A percentile compares a stretch with the other conserved stretches of the same genome.
phyloP scores from a whole-genome alignment of 2,888 invertebrate species.

The Diarsia dahlii region DNA sequence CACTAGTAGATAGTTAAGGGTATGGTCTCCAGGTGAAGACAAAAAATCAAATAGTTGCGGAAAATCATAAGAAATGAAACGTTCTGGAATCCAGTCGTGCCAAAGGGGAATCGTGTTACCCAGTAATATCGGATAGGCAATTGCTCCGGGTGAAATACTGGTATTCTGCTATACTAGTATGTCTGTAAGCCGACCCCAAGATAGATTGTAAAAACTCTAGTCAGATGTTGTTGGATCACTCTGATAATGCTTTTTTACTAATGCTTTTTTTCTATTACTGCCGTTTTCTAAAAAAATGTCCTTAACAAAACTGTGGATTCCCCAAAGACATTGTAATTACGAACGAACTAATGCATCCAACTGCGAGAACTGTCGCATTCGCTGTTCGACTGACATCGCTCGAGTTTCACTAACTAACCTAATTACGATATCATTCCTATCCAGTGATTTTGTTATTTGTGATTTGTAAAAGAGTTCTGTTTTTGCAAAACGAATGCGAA shows the following conservation, averaged over 20 bases:
- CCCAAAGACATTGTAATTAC: slow-evolving; percentile 32
- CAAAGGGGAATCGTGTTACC: background rate
- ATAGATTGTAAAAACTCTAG: background rate
- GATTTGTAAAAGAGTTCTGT: background rate
- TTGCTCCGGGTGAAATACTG: background rate
- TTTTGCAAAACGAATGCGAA: background rate
- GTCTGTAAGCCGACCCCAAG: background rate
- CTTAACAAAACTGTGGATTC: background rate
- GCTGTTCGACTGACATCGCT: slow-evolving; percentile 12
- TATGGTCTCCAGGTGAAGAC: background rate
- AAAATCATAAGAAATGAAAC: background rate
- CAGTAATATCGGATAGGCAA: background rate
- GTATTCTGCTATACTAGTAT: background rate
- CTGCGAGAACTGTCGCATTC: slow-evolving; percentile 14
- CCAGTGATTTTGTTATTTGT: background rate
- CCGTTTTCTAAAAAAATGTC: background rate
- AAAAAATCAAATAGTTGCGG: background rate
- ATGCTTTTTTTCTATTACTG: too few relatives aligned
- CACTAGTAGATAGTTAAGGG: background rate
- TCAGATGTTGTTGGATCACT: background rate
- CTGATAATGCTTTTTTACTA: too few relatives aligned
- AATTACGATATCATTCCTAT: slow-evolving; percentile 43
- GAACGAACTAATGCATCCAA: slow-evolving; percentile 34
- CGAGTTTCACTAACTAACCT: slow-evolving; percentile 50
- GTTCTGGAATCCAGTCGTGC: background rate